Base-by-base conservation (phyloP, 2,888 invertebrate species). In the Lasioglossum leucozonium region DNA sequence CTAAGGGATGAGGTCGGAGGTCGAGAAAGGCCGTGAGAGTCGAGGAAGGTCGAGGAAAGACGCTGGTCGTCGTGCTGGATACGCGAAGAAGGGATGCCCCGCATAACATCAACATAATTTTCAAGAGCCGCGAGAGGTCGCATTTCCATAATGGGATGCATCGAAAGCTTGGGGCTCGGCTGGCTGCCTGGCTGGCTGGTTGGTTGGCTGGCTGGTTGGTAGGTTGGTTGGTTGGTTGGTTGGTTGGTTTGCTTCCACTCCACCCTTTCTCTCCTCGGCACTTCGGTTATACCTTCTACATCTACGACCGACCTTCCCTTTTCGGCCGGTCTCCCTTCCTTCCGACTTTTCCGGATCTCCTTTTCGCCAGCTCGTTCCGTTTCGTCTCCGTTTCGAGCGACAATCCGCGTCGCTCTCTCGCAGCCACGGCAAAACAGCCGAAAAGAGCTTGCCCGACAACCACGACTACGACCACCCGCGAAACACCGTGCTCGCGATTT, bases 81-180 rank as follows among this genome's bases (percentile, higher is more conserved):
- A 81, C 58, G 81, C 69, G 85, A 75, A 79, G 78, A 79, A 80
- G 78, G 85, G 88, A 88, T 86, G 88, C 78, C 74, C 71, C 89
- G 93, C 93, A 93, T 93, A 93, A 92, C 93, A 93, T 93, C 93
- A 93, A 93, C 93, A 93, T 93, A 93, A 93, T 93, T 93, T 93
- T 91, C 90, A 91, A 91, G 92, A 93, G 90, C 89, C 90, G 92
- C 89, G 92, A 91, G 93, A 92, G 92, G 91, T 91, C 91, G 84
- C 92, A 93, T 93, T 93, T 92, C 90, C 93, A 93, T 93, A 93
- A 93, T 93, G 92, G 90, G 90, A 93, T 93, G 93, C 93, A 93
- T 93, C 93, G 93, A 93, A 93, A 92, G 91, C 92, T 86, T 83
- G 85, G 83, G 71, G 81, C 81, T 89, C 69, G 81, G 73, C 80